Conservation (phyloP, 2,113 vertebrate species). For the Chamaea fasciata region DNA sequence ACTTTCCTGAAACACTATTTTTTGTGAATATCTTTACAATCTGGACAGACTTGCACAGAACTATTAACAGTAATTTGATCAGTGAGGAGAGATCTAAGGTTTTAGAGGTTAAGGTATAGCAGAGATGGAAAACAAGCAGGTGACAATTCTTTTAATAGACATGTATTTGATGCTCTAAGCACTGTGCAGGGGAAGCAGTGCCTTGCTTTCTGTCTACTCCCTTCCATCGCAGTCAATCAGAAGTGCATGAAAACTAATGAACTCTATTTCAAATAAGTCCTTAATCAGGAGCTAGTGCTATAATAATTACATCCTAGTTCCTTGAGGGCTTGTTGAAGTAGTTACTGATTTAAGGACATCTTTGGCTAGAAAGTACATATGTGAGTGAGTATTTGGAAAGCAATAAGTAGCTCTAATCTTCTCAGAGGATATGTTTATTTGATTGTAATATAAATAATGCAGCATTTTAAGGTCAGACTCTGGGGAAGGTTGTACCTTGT, state of each 20-base stretch:
- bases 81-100: neutral
- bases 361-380: neutral
- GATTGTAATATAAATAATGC: neutral
- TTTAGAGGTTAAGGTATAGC: neutral
- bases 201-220: neutral
- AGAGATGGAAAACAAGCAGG: neutral
- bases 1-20: neutral
- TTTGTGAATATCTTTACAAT: neutral
- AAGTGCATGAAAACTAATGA: slow-evolving; percentile 4
- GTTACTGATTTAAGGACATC: slow-evolving; percentile 20
- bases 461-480: neutral
- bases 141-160: neutral
- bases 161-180: neutral
- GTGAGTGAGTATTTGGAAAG: neutral
- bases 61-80: neutral
- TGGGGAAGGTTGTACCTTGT: neutral
- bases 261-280: neutral
- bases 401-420: slow-evolving; percentile 4
- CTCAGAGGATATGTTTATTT: slow-evolving; percentile 11
- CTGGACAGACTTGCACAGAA: neutral
- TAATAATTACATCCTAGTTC: slow-evolving; percentile 18
- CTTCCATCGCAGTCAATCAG: neutral
- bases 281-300: slow-evolving; percentile 32
- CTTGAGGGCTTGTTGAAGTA: neutral
- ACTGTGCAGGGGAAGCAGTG: neutral